phyloP scores from a whole-genome alignment of 2,888 invertebrate species.

The Pherbina coryleti region DNA sequence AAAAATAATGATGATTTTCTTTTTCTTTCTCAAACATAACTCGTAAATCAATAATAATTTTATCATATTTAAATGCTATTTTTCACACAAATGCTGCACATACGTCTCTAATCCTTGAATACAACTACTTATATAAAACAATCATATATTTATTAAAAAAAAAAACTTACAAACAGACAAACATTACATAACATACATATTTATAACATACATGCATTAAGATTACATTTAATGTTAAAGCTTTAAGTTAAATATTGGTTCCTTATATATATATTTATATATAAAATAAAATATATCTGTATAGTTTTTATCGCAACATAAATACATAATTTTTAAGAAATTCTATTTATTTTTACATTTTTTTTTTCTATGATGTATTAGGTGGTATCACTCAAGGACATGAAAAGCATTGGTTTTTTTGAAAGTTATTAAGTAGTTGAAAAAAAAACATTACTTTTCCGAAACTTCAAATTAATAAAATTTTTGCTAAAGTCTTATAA shows the following conservation, averaged over 20 bases:
- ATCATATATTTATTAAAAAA: too few species aligned
- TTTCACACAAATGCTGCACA: too few species aligned
- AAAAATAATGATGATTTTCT: too few species aligned
- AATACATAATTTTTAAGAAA: constrained; percentile 23
- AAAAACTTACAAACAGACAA: neutral
- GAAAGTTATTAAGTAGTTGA: too few species aligned
- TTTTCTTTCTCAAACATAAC: neutral
- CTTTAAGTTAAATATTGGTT: neutral
- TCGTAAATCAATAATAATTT: neutral
- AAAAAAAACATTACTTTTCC: too few species aligned
- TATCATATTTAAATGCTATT: neutral
- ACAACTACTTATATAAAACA: too few species aligned
- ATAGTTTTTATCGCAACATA: constrained; percentile 11
- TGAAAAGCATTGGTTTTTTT: too few species aligned
- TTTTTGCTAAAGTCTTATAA: too few species aligned
- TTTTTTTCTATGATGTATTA: neutral
- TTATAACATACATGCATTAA: neutral
- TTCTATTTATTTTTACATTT: constrained; percentile 17
- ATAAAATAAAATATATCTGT: neutral
- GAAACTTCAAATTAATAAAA: too few species aligned
- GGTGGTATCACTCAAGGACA: too few species aligned
- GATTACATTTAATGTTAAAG: neutral
- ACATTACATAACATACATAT: neutral
- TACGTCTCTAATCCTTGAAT: too few species aligned
- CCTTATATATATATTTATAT: neutral